Percentiles rank a stretch among this genome's conserved stretches.
phyloP scores from a whole-genome alignment of 2,888 invertebrate genomes.

The Cerceris rybyensis region DNA sequence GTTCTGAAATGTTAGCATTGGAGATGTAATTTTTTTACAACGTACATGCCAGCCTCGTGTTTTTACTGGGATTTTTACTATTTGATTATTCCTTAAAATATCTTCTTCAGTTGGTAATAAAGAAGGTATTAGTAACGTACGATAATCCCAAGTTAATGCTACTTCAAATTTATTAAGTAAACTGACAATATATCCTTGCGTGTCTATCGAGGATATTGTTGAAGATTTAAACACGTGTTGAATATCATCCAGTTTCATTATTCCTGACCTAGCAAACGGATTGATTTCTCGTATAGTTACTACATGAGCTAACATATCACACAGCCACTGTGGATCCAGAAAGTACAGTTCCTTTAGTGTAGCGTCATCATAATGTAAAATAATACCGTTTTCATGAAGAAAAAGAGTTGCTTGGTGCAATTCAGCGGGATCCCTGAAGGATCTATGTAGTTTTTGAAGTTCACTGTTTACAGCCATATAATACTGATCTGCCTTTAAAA shows the following conservation, averaged over 20 bases:
- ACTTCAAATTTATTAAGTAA: constrained; percentile 98
- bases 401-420: constrained; percentile 98
- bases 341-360: constrained; percentile 97
- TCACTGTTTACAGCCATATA: constrained; percentile 78
- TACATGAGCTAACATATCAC: constrained; percentile 98
- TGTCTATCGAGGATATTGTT: constrained; percentile 87
- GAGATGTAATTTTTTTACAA: constrained; percentile 84
- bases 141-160: constrained; percentile 96
- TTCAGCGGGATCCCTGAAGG: constrained; percentile 94
- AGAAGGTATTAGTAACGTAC: constrained; percentile 95
- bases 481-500: constrained; percentile 92
- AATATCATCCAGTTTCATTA: constrained; percentile 97
- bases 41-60: constrained; percentile 87
- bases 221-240: constrained; percentile 96
- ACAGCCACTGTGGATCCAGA: constrained; percentile 98
- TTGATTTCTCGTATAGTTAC: constrained; percentile 98
- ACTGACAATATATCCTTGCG: constrained; percentile 92
- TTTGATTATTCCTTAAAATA: constrained; percentile 80
- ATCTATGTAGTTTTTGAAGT: constrained; percentile 87
- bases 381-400: constrained; percentile 98
- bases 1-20: constrained; percentile 66
- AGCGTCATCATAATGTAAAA: constrained; percentile 97
- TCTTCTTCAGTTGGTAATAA: constrained; percentile 91
- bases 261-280: constrained; percentile 94
- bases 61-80: constrained; percentile 84